Evolutionary conservation across 2,797 vertebrate species (phyloP).

Genomic region (Falco biarmicus): DNA sequence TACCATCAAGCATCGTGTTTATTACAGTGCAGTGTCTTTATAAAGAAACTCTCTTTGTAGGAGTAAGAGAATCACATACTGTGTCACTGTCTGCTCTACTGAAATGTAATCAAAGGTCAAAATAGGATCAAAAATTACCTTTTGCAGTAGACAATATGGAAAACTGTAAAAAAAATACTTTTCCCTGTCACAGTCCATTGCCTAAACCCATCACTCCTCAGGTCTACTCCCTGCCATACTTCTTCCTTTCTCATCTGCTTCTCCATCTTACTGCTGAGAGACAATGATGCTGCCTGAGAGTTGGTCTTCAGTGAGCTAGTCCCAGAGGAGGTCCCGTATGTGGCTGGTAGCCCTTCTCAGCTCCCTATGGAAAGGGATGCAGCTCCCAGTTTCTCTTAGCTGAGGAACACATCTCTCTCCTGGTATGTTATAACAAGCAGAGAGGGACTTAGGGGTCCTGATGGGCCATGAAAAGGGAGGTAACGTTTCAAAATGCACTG

Average conservation of each 20-base stretch:
- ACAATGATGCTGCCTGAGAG: neutral
- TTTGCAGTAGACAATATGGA: neutral
- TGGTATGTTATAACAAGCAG: neutral
- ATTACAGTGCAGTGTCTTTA: neutral
- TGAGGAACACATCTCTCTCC: neutral
- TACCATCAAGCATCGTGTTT: neutral
- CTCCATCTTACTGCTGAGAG: neutral
- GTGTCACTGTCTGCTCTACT: neutral
- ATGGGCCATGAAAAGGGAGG: neutral
- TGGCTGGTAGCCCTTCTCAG: neutral
- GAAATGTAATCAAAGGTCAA: neutral
- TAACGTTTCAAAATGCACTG: neutral
- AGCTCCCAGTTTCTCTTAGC: neutral
- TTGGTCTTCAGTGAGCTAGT: neutral
- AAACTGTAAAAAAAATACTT: neutral
- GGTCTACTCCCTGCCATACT: neutral
- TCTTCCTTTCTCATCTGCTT: neutral
- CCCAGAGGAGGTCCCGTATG: neutral
- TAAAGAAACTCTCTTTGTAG: neutral
- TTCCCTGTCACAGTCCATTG: neutral
- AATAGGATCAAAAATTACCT: neutral
- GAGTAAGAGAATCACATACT: neutral
- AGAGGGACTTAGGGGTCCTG: neutral
- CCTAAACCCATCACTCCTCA: neutral
- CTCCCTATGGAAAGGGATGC: neutral